These are phyloP conservation scores for Pteronura brasiliensis DNA, from an alignment of 2,113 vertebrate species.

Conservation along the genomic window DNA sequence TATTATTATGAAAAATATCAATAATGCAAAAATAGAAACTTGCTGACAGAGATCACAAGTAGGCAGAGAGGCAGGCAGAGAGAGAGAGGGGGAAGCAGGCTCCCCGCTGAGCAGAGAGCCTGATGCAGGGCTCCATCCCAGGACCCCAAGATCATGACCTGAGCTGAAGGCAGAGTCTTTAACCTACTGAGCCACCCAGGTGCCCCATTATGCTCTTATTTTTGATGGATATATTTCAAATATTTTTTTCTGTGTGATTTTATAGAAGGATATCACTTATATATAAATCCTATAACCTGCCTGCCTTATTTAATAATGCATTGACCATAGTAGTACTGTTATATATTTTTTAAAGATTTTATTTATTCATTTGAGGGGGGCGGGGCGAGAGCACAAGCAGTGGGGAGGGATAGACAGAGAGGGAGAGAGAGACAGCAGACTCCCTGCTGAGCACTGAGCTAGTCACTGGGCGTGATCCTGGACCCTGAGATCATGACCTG, in stretches of 20 bases:
- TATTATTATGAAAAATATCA: not conserved
- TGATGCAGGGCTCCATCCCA: no score
- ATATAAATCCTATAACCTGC: not conserved
- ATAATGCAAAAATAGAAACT: not conserved
- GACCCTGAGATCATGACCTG: not conserved
- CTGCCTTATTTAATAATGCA: not conserved
- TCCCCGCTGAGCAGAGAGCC: no score
- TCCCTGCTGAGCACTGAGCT: not conserved
- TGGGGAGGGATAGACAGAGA: not conserved
- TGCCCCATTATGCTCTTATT: not conserved
- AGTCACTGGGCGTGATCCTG: not conserved
- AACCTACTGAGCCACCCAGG: no score
- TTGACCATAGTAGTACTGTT: not conserved
- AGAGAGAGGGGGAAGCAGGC: no score
- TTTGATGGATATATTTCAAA: not conserved
- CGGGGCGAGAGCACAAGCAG: not conserved
- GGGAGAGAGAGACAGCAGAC: not conserved
- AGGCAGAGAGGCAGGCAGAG: no score
- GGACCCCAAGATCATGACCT: no score
- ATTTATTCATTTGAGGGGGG: not conserved
- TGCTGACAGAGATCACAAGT: not conserved
- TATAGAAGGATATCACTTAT: not conserved
- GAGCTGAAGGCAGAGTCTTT: no score
- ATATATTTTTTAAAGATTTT: not conserved
- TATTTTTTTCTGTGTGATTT: not conserved